Evolutionary conservation across 2,888 invertebrate species (phyloP), one percentile per base, ranked within the genome.

Genomic region (Melanostoma mellinum): DNA sequence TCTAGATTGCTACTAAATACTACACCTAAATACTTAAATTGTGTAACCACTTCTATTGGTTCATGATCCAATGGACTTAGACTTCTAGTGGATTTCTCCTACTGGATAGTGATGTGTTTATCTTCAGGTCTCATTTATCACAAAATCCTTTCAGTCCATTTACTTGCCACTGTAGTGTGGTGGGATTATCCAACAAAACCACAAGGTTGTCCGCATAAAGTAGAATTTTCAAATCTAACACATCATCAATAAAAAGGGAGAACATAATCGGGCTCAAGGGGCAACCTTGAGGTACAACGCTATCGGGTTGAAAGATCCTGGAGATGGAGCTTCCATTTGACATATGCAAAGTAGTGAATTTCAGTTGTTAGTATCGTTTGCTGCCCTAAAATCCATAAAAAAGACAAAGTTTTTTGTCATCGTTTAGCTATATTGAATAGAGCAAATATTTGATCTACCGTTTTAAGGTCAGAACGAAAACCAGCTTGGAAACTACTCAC

Each of bases 11-110:
- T 10, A 67, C 40, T 8, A n/a, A 44, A 44, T 10, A 92, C 92
- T 89, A 44, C 44, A 44, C 44, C 44, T 44, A 44, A 44, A 44
- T 44, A 44, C n/a, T 44, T 44, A n/a, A 44, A 44, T 44, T 44
- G 10, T 9, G 6, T 40, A 40, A 40, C 40, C 40, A 40, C 40
- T 9, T 40, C 40, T 40, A 40, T 40, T 8, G 40, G 44, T 44
- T 44, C 44, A 44, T 10, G 44, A 9, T 44, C 44, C 44, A n/a
- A n/a, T n/a, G n/a, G 10, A 9, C 44, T 10, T 44, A 10, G n/a
- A n/a, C n/a, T 44, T 44, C 44, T 44, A 9, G 44, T 10, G 44
- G 44, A 10, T 44, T 44, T 56, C 56, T 56, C 56, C 56, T 40
- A 20, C 56, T 36, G n/a, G 55, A 36, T 33, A 6, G 20, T 20